These are phyloP conservation scores for Ruditapes philippinarum DNA, from an alignment of 1,140 invertebrate species.

Conservation along the genomic window DNA sequence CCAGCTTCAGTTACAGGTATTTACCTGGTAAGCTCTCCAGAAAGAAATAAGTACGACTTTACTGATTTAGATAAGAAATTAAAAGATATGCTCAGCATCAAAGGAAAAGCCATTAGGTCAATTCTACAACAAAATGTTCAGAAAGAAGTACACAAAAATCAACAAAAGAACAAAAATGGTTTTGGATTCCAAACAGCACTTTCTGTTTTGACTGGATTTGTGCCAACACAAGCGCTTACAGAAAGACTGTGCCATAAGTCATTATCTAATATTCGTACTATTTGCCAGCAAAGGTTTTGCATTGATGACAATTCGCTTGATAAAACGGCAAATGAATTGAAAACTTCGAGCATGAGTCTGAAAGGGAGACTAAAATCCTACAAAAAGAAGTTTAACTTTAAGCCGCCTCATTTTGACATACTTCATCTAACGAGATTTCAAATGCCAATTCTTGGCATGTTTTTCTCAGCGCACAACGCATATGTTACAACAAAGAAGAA, in stretches of 20 bases:
- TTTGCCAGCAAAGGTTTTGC: not conserved
- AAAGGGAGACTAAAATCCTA: not conserved
- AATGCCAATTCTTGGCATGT: not conserved
- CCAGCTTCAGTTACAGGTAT: too few species aligned
- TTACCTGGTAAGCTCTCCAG: too few species aligned
- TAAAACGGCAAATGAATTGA: not conserved
- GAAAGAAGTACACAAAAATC: not conserved
- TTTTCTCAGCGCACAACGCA: not conserved
- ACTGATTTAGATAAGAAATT: not conserved
- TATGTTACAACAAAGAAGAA: too few species aligned
- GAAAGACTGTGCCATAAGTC: too few species aligned
- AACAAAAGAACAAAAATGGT: not conserved
- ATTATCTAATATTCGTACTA: not conserved
- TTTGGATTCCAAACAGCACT: not conserved
- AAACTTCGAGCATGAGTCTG: not conserved
- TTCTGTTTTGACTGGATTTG: too few species aligned
- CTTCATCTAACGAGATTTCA: not conserved
- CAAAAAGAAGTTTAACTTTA: not conserved
- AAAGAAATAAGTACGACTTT: too few species aligned
- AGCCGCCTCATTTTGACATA: not conserved
- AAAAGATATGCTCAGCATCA: not conserved
- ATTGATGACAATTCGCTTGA: not conserved
- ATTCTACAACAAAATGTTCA: not conserved
- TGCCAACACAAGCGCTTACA: too few species aligned
- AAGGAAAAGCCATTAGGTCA: not conserved